These are phyloP conservation scores for Karalla daura DNA, from an alignment of 2,797 vertebrate genomes.

Conservation along the genomic window DNA sequence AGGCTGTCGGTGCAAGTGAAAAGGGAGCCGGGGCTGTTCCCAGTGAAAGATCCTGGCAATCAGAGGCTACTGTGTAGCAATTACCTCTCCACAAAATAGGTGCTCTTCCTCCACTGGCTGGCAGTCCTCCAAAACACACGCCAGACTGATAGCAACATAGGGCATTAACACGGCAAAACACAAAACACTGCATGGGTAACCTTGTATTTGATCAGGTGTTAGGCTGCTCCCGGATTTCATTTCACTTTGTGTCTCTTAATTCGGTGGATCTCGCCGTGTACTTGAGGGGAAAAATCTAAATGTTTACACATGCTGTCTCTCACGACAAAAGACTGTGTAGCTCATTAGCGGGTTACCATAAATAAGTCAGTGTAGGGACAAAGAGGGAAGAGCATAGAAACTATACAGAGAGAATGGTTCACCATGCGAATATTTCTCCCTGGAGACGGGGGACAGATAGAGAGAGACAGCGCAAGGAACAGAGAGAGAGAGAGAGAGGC, in stretches of 20 bases:
- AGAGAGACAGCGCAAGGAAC: slow-evolving; percentile 23
- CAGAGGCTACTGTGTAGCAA: slow-evolving; percentile 85
- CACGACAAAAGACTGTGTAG: slow-evolving; percentile 61
- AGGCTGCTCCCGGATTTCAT: slow-evolving; percentile 65
- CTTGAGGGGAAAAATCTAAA: slow-evolving; percentile 66
- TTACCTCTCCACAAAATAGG: slow-evolving; percentile 85
- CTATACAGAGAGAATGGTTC: slow-evolving; percentile 52
- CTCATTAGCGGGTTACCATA: slow-evolving; percentile 73
- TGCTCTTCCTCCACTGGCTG: slow-evolving; percentile 81
- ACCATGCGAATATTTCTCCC: slow-evolving; percentile 66
- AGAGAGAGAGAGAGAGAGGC: slow-evolving; percentile 28
- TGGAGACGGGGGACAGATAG: slow-evolving; percentile 57
- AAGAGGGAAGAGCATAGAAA: slow-evolving; percentile 57
- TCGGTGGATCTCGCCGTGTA: slow-evolving; percentile 52
- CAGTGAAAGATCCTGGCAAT: slow-evolving; percentile 86
- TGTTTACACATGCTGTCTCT: slow-evolving; percentile 74
- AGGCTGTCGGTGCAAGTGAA: slow-evolving; percentile 77
- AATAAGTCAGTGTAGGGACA: slow-evolving; percentile 69
- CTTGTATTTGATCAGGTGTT: slow-evolving; percentile 76
- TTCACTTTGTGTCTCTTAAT: slow-evolving; percentile 75
- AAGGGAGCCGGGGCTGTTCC: slow-evolving; percentile 70
- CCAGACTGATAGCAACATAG: slow-evolving; percentile 75
- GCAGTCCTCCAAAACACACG: slow-evolving; percentile 79
- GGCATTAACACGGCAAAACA: slow-evolving; percentile 74
- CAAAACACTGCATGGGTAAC: slow-evolving; percentile 70